Base-by-base conservation (phyloP, 2,888 invertebrate species). In the Caenorhabditis uteleia region DNA sequence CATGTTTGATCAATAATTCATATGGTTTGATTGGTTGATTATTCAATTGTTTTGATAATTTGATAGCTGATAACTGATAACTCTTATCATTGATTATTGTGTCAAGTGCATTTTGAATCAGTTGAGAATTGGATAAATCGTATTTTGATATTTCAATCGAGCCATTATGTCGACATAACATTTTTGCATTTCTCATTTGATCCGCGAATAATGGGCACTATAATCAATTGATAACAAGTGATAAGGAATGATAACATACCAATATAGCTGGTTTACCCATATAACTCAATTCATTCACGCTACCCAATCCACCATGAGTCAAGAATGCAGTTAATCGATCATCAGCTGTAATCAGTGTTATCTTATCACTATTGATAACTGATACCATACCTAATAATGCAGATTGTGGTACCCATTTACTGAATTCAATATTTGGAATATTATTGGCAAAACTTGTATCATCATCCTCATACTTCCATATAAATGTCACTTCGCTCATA, bases 121-220 rank as follows among this genome's bases (percentile, higher is more conserved):
- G 33, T 8, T 39, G 20, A 3, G 27, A 21, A 40, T 64, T 29
- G 5, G 21, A 18, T 6, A 68, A 44, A 14, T 68, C 64, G 18
- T 48, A 59, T 25, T 68, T 68, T 1, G 60, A 54, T 2, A 64
- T 42, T 38, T 48, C 60, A 21, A 68, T 48, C 10, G 60, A 44
- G 12, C 60, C 56, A n/a, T 58, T 57, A 20, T 60, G 60, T 0
- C 68, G 27, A 3, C 44, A 34, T n/a, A 68, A 16, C 68, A 68
- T 68, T 27, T 60, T 57, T 1, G 68, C 59, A 25, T 68, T 68
- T 38, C 64, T 45, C 43, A 60, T 48, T 44, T 68, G 68, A 42
- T 68, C 68, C 2, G 64, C 68, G 18, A 68, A 64, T 7, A 68
- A 10, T 2, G 68, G 68, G 23, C 64, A 55, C 54, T 62, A 34